phyloP scores from a whole-genome alignment of 2,888 invertebrate species.

The Branchipolynoe longqiensis region DNA sequence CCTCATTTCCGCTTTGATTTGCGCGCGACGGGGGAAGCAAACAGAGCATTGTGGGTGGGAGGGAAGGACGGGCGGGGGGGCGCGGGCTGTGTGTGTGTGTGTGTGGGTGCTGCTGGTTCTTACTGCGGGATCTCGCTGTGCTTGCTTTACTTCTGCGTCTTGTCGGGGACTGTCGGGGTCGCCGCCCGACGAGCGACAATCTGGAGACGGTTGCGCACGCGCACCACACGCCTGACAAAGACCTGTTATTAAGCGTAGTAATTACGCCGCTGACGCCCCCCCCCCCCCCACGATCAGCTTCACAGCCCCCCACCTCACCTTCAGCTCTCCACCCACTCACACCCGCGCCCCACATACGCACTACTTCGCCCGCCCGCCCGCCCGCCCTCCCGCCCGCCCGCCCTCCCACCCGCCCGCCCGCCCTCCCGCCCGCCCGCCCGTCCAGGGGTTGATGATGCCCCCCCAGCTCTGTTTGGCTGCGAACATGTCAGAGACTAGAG shows the following conservation, averaged over 20 bases:
- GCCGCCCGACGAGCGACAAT: background rate
- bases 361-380: too few species aligned
- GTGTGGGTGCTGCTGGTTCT: too few species aligned
- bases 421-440: background rate
- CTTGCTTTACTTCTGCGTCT: too few species aligned
- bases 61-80: background rate
- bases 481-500: too few species aligned
- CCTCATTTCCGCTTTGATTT: constrained; percentile 46
- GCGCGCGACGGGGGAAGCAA: constrained; percentile 37
- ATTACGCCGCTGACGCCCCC: too few species aligned
- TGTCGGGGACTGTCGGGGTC: background rate
- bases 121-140: too few species aligned
- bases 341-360: too few species aligned
- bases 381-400: background rate
- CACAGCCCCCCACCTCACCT: too few species aligned
- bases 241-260: constrained; percentile 41
- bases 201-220: background rate
- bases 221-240: background rate
- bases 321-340: too few species aligned
- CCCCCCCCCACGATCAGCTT: too few species aligned
- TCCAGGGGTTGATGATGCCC: too few species aligned
- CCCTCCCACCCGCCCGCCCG: background rate
- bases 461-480: too few species aligned
- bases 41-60: constrained; percentile 24
- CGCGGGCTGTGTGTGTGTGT: background rate